Base-by-base conservation (phyloP, 2,797 vertebrate genomes). In the Chaenodraco wilsoni region DNA sequence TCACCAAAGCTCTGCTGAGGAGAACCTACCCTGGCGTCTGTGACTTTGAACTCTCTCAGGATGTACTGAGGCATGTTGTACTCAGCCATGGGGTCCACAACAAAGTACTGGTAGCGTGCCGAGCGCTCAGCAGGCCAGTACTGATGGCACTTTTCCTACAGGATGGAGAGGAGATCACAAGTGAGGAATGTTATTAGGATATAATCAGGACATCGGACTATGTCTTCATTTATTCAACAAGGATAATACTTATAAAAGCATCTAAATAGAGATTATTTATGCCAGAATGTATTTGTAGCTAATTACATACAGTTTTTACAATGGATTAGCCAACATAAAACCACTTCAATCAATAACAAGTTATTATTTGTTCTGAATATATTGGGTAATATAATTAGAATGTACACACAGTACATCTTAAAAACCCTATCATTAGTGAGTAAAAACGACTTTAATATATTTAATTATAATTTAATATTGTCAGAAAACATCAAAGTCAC, bases 21-120 rank as follows among this genome's bases (percentile, higher is more conserved):
- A 41, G n/a, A 54, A 94, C 95, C 79, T 80, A 99, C 98, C 95
- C 97, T 94, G 86, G 97, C 96, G 7, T 99, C 97, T 0, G 97
- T 99, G 92, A 99, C 97, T 88, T 98, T 99, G 91, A 99, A 98
- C 90, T 99, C 98, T 31, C 98, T 94, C 40, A 99, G 93, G 88
- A 99, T 98, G 81, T 99, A 99, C 93, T 99, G 97, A 0, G 98
- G 98, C 98, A 99, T 99, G 93, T 98, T 99, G 94, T 99, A 99
- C 85, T 99, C 97, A 0, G 98, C 97, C 97, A 99, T 98, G 1
- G 97, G 98, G 80, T 99, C 98, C 85, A 99, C 98, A 3, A 99
- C 97, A 0, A 99, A 99, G 91, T 98, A 99, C 85, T 99, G 97
- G 92, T 98, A 99, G 14, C 97, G 96, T 50, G 98, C 97, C 14